Base-by-base conservation (phyloP, 2,113 vertebrate species). In the Hemibates koningsi region DNA sequence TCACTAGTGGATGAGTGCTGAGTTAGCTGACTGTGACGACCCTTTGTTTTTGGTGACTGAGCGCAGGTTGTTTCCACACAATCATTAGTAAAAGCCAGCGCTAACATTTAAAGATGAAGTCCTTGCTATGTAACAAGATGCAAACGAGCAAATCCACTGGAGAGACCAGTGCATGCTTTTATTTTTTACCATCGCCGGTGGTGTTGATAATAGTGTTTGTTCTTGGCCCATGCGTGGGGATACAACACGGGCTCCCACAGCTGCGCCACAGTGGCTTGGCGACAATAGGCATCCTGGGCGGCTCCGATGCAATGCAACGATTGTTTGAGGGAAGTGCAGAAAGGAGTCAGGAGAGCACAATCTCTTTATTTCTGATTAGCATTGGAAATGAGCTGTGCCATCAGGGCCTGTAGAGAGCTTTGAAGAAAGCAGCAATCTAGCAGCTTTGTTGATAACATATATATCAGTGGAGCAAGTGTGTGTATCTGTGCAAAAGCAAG, bases 151-250 rank as follows among this genome's bases (percentile, higher is more conserved):
- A 76, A 76, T 76, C 68, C 68, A 48, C 41, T 17, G 24, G 68
- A 76, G 68, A 76, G 68, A 27, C 73, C 45, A 3, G 21, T 38
- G 27, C 45, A 84, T 52, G 85, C 5, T 84, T 73, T 48, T 32
- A 29, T 76, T 80, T 82, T 36, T 38, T 14, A 16, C 66, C 24
- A 9, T 50, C 14, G 14, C 80, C 19, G 57, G 32, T 86, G 50
- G 16, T 85, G 84, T 82, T 90, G 86, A 84, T 93, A 82, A 90
- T 91, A 56, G 82, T 85, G 54, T 93, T 94, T 93, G 91, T 89
- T 88, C 79, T 16, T 4, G 3, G 71, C 83, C 36, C 81, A 78
- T 34, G 48, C 4, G 80, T 24, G 86, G 76, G 16, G 41, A 59
- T 11, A 43, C 41, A 24, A 36, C 27, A 21, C 6, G 6, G n/a